phyloP scores from a whole-genome alignment of 2,797 vertebrate species.

The Acropternis orthonyx region DNA sequence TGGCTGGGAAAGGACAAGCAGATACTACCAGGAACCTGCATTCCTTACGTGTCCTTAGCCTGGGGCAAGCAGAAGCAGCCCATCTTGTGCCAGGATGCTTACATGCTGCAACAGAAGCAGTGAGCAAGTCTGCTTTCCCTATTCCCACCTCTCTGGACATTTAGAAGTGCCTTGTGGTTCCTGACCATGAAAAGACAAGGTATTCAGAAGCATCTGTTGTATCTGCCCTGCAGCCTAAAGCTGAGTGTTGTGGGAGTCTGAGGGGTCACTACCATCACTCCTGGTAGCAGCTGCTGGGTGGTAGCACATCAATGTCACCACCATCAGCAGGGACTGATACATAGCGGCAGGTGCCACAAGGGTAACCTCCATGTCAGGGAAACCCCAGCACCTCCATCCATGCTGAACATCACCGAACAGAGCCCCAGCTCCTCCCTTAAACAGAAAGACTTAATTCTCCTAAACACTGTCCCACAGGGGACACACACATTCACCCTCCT shows the following conservation, averaged over 20 bases:
- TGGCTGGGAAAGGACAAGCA: neutral
- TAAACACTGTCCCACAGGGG: neutral
- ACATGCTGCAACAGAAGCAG: neutral
- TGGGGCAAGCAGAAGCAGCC: neutral
- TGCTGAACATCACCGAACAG: accelerated
- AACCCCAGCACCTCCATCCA: neutral
- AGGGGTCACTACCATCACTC: neutral
- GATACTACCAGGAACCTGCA: neutral
- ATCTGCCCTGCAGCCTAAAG: neutral
- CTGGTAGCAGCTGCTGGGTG: neutral
- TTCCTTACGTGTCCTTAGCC: neutral
- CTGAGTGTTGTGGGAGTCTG: neutral
- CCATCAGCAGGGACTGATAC: neutral
- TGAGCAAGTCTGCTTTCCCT: neutral
- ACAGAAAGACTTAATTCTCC: neutral
- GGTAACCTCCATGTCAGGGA: neutral
- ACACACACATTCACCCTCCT: neutral
- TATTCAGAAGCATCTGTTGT: neutral
- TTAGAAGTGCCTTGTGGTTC: neutral
- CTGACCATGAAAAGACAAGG: neutral
- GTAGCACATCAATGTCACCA: neutral
- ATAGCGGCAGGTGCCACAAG: neutral
- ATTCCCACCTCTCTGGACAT: neutral
- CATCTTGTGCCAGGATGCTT: neutral
- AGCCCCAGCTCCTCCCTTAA: neutral